These are phyloP conservation scores for Campoletis sonorensis DNA, from an alignment of 1,140 invertebrate genomes.

Conservation along the genomic window DNA sequence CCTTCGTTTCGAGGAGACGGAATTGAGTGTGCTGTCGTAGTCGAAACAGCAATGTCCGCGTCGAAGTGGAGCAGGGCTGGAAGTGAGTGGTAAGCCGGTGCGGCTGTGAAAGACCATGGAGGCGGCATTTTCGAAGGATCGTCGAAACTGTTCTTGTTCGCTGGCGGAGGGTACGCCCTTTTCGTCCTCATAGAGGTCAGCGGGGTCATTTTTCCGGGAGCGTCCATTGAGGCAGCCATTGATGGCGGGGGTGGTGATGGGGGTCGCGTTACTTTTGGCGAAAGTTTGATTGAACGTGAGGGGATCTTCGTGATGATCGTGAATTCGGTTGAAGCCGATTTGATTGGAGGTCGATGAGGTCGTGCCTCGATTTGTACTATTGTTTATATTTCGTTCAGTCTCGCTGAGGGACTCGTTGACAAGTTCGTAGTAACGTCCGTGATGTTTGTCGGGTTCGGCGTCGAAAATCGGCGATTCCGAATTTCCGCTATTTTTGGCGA, in stretches of 20 bases:
- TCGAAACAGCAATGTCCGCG: constrained; percentile 88
- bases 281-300: background rate
- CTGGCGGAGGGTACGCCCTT: constrained; percentile 80
- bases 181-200: constrained; percentile 54
- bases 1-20: constrained; percentile 90
- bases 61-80: constrained; percentile 89
- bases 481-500: no score
- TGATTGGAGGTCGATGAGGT: background rate
- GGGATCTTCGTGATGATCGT: background rate
- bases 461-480: constrained; percentile 5
- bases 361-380: constrained; percentile 68
- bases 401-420: constrained; percentile 33
- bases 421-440: constrained; percentile 22
- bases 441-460: background rate
- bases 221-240: constrained; percentile 24
- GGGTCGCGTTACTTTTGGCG: background rate
- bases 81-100: constrained; percentile 90
- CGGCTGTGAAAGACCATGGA: constrained; percentile 91
- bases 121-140: constrained; percentile 86
- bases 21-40: constrained; percentile 89
- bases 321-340: background rate
- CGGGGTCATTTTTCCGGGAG: background rate
- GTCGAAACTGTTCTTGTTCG: constrained; percentile 86
- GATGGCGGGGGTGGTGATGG: constrained; percentile 19
- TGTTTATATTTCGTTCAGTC: constrained; percentile 57